Base-by-base conservation (phyloP, 2,797 vertebrate genomes). In the Hydrocynus forskahlii region DNA sequence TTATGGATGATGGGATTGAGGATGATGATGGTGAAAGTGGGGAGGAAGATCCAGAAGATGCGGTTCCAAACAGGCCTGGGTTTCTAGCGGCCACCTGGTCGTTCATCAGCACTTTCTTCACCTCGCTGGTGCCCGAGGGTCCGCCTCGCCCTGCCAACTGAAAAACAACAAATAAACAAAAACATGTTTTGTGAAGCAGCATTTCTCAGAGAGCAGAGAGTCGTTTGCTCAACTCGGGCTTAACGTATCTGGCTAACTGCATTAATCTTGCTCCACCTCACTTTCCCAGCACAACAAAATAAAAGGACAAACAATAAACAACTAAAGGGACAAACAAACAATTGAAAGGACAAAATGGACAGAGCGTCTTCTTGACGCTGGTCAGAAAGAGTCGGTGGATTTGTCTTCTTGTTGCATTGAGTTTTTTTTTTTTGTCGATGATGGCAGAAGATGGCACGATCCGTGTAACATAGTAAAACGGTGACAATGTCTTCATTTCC, bases 101-200 rank as follows among this genome's bases (percentile, higher is more conserved):
- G 81, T 99, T 99, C 89, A 92, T 99, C 90, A 97, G 96, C 88
- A 97, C 97, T 67, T 98, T 99, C 93, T 96, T 99, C 90, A 98
- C 96, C 80, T 99, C 98, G 0, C 95, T 99, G 23, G 96, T 99
- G 87, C 98, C 98, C 0, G 97, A 99, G 88, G 97, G 96, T 57
- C 96, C 95, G 78, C 94, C 96, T 70, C 96, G 96, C 29, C 92
- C 94, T 64, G 96, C 95, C 91, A 98, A 98, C 92, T 99, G 94
- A 92, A 19, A 0, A 14, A 63, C 43, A 62, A 75, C 21, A 69
- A 52, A 74, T 48, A 64, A 21, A 79, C 21, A 54, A 9, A 21
- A 1, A 74, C 25, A 38, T 19, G 2, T 43, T 10, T 16, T 2
- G 2, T 50, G 10, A 12, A 7, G 48, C 48, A 12, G 48, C 6